Evolutionary conservation across 1,140 invertebrate genomes (phyloP), one percentile per base, ranked within the genome.

Genomic region (Bombus breviceps): DNA sequence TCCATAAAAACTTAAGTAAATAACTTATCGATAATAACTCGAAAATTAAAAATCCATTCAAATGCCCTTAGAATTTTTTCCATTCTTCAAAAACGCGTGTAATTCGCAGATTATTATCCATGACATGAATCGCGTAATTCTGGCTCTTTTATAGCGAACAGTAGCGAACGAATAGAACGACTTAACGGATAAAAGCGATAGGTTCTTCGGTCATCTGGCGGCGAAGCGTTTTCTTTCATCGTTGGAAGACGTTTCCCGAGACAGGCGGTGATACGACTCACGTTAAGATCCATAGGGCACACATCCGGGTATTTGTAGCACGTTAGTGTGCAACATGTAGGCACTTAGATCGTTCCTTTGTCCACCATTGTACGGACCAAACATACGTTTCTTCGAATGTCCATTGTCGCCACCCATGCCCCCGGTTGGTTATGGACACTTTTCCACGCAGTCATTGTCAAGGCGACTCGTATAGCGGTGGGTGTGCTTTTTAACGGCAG

Each of bases 231-330:
- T 72, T 37, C 76, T 79, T 85, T 81, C 78, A 68, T 43, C 79
- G 47, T 25, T 34, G 34, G 47, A 53, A 57, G 76, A 83, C 77
- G 72, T 74, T 83, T 83, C 64, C 64, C 53, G 66, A 81, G 81
- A 86, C 59, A 77, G 47, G 64, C 68, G 69, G 32, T 39, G 88
- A 79, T 41, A 71, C 83, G 80, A 68, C 71, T 80, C 75, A 53
- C 80, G 80, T 75, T 59, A 71, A 62, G 79, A 88, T 81, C 66
- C 88, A 90, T 91, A 79, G 89, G 83, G 81, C 90, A 66, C 53
- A 89, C 87, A 91, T 91, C 90, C 90, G 90, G 90, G 83, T 85
- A 89, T 90, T 91, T 91, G 87, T 90, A 75, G 68, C 80, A 39
- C 41, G n/a, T 28, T 32, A 59, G 79, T 43, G 85, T 79, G 87